Conservation (phyloP, 2,888 invertebrate genomes). For the Acanthosoma haemorrhoidale region DNA sequence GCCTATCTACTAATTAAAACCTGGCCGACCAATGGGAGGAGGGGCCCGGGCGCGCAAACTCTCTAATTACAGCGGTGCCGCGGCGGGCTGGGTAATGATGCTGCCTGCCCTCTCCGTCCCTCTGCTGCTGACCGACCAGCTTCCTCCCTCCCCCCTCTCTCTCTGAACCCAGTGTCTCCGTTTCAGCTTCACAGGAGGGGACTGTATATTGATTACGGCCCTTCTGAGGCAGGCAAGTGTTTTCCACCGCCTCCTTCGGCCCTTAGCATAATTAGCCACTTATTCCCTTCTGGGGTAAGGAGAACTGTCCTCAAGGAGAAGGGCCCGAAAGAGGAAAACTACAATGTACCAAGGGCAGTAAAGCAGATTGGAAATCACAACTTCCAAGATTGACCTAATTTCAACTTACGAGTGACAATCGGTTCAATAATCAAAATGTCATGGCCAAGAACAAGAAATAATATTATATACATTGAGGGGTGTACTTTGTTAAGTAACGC, state of each 20-base stretch:
- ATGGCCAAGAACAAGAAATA: no score
- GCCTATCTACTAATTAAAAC: conserved; percentile 19
- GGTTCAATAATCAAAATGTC: no score
- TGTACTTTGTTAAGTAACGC: no score
- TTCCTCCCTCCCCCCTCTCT: not conserved
- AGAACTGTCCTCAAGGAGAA: not conserved
- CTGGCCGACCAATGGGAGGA: not conserved
- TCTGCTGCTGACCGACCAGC: not conserved
- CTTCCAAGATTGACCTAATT: not conserved
- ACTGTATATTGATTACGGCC: conserved; percentile 2
- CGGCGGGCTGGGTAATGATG: not conserved
- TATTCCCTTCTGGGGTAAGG: not conserved
- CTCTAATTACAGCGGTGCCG: conserved; percentile 11
- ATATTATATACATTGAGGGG: no score
- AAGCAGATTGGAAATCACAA: not conserved
- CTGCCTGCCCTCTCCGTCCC: not conserved
- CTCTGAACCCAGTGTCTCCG: not conserved
- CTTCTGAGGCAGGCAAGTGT: not conserved
- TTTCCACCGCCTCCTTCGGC: not conserved
- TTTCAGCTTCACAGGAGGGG: not conserved
- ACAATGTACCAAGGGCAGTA: no score
- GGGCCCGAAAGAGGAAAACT: not conserved
- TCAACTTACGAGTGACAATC: no score
- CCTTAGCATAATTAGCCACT: conserved; percentile 1
- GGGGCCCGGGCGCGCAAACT: conserved; percentile 16